Evolutionary conservation across 2,888 invertebrate genomes (phyloP), one percentile per base, ranked within the genome.

Genomic region (Eupeodes latifasciatus): DNA sequence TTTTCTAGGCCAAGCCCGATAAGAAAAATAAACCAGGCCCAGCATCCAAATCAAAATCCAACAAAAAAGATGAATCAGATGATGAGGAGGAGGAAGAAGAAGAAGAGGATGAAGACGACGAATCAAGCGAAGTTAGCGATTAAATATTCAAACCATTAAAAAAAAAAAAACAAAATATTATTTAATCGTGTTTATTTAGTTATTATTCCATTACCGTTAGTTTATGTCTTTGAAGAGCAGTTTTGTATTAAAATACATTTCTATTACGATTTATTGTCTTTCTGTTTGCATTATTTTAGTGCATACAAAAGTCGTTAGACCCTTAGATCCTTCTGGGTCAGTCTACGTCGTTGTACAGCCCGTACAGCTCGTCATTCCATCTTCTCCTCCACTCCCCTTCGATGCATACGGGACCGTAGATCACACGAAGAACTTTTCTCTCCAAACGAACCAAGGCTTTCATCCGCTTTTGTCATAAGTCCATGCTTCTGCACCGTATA

Each of bases 101-200:
- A 7, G 55, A 55, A 10, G 92, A 91, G 44, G 92, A 92, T 19
- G 91, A 90, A 10, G 93, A 93, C 0, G 94, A 94, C 3, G 94
- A 92, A 0, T 94, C 94, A 1, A 94, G 93, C 1, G 90, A 91
- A 57, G 91, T 90, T 77, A 92, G 91, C 85, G 92, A 93, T 81
- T 91, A 90, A 82, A 94, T 92, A 55, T 55, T 57, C 40, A 34
- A 57, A 55, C 6, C 10, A 40, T 16, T 11, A 19, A n/a, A 53
- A 69, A 4, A 12, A 55, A 40, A n/a, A 53, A 0, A n/a, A 16
- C 9, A 3, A 69, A 55, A 14, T 53, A 40, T 71, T 44, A 40
- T 71, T 55, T 12, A 19, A 69, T 40, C 40, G 40, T 27, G 27
- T 67, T 78, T 79, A 27, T 77, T 72, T 81, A 66, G 76, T 81